Evolutionary conservation across 1,140 invertebrate species (phyloP), one percentile per base, ranked within the genome.

Genomic region (Leptonema lineaticorne): DNA sequence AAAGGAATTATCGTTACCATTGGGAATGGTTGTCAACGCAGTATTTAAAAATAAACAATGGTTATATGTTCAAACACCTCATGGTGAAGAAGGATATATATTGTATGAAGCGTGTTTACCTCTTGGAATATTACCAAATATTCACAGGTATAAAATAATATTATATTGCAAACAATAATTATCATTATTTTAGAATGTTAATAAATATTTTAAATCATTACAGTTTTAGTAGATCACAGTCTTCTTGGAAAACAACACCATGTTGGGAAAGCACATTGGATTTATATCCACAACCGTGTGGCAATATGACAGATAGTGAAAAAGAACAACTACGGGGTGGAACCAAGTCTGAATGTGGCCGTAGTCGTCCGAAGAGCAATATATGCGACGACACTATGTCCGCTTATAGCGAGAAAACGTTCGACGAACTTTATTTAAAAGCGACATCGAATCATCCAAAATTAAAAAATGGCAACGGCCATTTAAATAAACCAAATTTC

Each of bases 11-110:
- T 81, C 86, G 0, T 75, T 93, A 59, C 90, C 91, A 0, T 78
- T 93, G 53, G 91, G 92, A 7, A 92, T 91, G 76, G 90, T 93
- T 2, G 90, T 93, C 0, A 93, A 93, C 75, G 91, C 90, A 0
- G 87, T 93, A 5, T 93, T 92, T 76, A 92, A 92, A 78, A 92
- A 90, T 72, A 87, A 90, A 70, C 85, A 86, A 70, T 93, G 92
- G 92, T 76, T 93, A 1, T 93, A 92, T 74, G 90, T 90, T 1
- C 90, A 92, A 76, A 93, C 91, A 0, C 89, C 90, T 1, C 89
- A 91, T 69, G 88, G 85, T 0, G 86, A 91, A 65, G 90, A 93
- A 76, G 90, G 90, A 0, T 92, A 92, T 69, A 88, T 92, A 18
- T 84, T 87, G 33, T 92, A 92, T 69, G 82, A 84, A 6, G 87